phyloP scores from a whole-genome alignment of 1,140 invertebrate genomes.

The Drosophila sulfurigaster region DNA sequence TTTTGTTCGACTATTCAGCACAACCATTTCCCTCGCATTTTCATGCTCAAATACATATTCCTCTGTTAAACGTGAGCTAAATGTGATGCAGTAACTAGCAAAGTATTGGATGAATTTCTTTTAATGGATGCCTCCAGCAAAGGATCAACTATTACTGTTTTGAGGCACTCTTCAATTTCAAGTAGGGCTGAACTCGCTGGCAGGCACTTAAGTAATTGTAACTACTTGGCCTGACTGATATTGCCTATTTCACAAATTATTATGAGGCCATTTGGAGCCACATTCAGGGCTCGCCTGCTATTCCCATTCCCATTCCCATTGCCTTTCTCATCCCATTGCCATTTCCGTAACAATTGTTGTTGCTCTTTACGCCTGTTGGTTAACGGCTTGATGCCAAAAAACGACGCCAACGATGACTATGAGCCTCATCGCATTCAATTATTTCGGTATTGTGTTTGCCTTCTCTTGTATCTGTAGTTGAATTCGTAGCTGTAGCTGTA shows the following conservation, averaged over 20 bases:
- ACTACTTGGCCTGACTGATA: constrained; percentile 80
- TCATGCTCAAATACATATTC: too few relatives aligned
- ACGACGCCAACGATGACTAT: constrained; percentile 72
- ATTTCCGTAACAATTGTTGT: constrained; percentile 31
- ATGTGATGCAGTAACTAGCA: too few relatives aligned
- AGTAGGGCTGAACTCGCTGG: constrained; percentile 46
- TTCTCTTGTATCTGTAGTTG: constrained; percentile 34
- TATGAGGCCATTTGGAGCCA: constrained; percentile 79
- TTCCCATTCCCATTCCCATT: constrained; percentile 1
- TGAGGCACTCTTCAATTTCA: constrained; percentile 12
- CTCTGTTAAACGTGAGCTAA: too few relatives aligned
- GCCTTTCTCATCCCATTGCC: constrained; percentile 24
- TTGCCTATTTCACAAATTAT: constrained; percentile 83
- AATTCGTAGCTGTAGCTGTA: neutral
- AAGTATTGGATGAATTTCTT: too few relatives aligned
- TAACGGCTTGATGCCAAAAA: constrained; percentile 81
- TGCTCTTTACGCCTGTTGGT: constrained; percentile 75
- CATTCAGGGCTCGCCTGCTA: constrained; percentile 50
- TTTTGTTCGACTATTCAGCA: too few relatives aligned
- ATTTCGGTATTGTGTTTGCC: constrained; percentile 76
- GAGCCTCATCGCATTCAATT: constrained; percentile 83
- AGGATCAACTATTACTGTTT: constrained; percentile 16
- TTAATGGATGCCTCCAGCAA: neutral
- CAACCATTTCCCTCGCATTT: too few relatives aligned
- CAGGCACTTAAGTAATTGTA: constrained; percentile 82